These are phyloP conservation scores for Alexandromys oeconomus DNA, from an alignment of 2,797 vertebrate species.

Conservation along the genomic window DNA sequence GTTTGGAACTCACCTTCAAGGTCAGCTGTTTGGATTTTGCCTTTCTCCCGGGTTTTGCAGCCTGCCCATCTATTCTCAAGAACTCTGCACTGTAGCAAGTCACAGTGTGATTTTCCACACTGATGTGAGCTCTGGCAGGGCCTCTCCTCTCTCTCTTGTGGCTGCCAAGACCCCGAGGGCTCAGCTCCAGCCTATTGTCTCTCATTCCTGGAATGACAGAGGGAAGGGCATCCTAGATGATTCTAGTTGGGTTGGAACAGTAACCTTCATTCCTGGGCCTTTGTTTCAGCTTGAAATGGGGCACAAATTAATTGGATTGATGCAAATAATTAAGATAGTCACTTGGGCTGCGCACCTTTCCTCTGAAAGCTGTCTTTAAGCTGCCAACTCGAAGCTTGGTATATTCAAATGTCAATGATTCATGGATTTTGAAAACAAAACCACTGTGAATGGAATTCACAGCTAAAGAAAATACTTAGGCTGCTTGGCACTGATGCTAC, in stretches of 20 bases:
- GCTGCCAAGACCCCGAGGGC: slow-evolving; percentile 79
- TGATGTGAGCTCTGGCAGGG: slow-evolving; percentile 48
- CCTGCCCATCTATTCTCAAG: not conserved
- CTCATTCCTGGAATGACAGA: slow-evolving; percentile 57
- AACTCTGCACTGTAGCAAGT: not conserved
- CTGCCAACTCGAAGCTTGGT: slow-evolving; percentile 69
- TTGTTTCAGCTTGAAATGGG: slow-evolving; percentile 73
- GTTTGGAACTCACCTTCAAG: not conserved
- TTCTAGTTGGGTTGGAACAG: slow-evolving; percentile 29
- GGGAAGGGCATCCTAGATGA: slow-evolving; percentile 62
- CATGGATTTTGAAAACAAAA: slow-evolving; percentile 33
- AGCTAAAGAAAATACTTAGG: slow-evolving; percentile 57
- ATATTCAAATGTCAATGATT: slow-evolving; percentile 74
- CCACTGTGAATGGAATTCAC: slow-evolving; percentile 60
- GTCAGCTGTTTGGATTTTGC: not conserved
- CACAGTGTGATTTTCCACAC: slow-evolving; percentile 80
- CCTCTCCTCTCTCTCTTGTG: not conserved
- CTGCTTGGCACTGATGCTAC: not conserved
- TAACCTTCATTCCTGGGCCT: slow-evolving; percentile 35
- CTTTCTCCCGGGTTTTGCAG: not conserved
- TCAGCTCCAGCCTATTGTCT: slow-evolving; percentile 68
- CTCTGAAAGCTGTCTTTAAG: slow-evolving; percentile 59
- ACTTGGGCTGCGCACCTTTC: slow-evolving; percentile 28
- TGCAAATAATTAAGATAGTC: slow-evolving; percentile 53
- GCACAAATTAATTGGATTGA: slow-evolving; percentile 66